Evolutionary conservation across 2,797 vertebrate genomes (phyloP), one percentile per base, ranked within the genome.

Genomic region (Adrianichthys oophorus): DNA sequence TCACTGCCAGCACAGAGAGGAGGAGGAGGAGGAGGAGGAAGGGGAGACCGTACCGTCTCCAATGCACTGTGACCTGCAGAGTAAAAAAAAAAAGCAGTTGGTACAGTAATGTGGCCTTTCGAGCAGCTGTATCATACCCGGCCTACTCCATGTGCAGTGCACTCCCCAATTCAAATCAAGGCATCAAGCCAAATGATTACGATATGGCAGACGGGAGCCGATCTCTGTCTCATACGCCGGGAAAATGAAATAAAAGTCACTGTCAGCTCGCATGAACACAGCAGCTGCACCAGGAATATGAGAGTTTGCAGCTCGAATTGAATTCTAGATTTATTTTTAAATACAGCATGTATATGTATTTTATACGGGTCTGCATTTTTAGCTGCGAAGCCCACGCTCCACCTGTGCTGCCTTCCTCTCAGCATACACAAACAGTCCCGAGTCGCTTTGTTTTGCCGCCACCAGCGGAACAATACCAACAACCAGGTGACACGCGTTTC

Each of bases 121-220:
- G 74, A 84, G 82, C 84, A 85, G 79, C 85, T 82, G 77, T 64
- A 85, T 74, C 65, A 72, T 56, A 54, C 74, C 72, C 80, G 47
- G 56, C 63, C 76, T 60, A 55, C 59, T 69, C 60, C 2, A 59
- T 52, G 67, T 68, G 67, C 23, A 69, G 76, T 74, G 81, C 4
- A 82, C 76, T 72, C 78, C 75, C 63, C 83, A 75, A 80, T 80
- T 76, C 51, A 41, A 84, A 85, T 80, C 65, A 71, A 82, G 83
- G 85, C 83, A 63, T 60, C 4, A 46, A 59, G 83, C 85, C 85
- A 89, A 80, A 83, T 86, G 70, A 85, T 82, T 79, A 79, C 67
- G 76, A 74, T 79, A 75, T 29, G 62, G 76, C 69, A 85, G 77
- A 73, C 54, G 41, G 82, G 65, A 74, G 74, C 50, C 65, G 65